A percentile compares a stretch with the other conserved stretches of the same genome.
These are phyloP conservation scores for Chlorospingus flavigularis DNA, from an alignment of 2,797 vertebrate genomes.

Conservation along the genomic window DNA sequence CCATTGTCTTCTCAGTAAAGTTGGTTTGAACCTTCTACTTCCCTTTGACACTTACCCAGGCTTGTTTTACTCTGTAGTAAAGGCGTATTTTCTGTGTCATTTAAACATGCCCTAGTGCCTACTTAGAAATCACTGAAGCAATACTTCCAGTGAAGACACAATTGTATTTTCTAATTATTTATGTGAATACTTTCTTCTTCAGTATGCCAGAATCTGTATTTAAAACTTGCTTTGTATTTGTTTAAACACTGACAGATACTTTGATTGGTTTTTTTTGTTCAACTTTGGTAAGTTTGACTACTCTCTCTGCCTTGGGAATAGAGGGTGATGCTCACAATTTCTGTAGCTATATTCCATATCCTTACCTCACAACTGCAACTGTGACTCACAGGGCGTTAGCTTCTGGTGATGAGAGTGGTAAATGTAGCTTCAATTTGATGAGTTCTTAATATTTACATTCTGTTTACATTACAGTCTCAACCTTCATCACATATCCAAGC, in stretches of 20 bases:
- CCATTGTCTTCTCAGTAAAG: not conserved
- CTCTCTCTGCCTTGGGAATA: not conserved
- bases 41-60: not conserved
- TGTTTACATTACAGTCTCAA: not conserved
- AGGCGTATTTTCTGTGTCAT: not conserved
- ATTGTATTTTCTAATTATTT: not conserved
- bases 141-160: not conserved
- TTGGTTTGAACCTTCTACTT: not conserved
- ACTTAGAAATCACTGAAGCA: not conserved
- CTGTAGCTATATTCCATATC: not conserved
- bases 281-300: not conserved
- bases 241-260: not conserved
- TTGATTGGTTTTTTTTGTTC: not conserved
- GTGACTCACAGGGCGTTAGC: not conserved
- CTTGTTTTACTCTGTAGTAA: not conserved
- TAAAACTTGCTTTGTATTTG: not conserved
- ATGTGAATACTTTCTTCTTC: not conserved
- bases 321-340: not conserved
- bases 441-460: not conserved
- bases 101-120: not conserved
- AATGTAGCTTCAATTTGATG: not conserved
- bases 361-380: not conserved
- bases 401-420: not conserved
- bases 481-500: not conserved
- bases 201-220: not conserved